Base-by-base conservation (phyloP, 2,113 vertebrate species). In the Notiomystis cincta region DNA sequence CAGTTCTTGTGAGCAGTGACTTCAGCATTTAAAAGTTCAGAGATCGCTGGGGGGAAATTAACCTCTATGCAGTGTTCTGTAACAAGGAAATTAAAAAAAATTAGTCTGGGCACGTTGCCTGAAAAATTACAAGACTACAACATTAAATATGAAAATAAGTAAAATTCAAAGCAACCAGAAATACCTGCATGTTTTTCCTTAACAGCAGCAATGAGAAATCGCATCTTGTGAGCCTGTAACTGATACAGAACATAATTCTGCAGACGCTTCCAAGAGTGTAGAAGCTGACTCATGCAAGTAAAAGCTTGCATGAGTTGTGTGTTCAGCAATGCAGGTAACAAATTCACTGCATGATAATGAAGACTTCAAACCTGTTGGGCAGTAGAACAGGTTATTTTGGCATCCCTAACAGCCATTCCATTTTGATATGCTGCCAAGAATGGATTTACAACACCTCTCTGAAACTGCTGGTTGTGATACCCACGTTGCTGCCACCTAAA, bases 301-400 rank as follows among this genome's bases (percentile, higher is more conserved):
- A 84, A 94, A 90, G 64, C 82, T 87, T 89, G 71, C 40, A 64
- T 33, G 64, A 71, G 28, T 7, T 86, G 40, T 51, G 25, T 13
- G 15, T 53, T 95, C 89, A 77, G 38, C 61, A 86, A 53, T 5
- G 23, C 40, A 62, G 28, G 45, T 70, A 82, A 75, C 54, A 91
- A 93, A 93, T 82, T 70, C 60, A 79, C 30, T 31, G 44, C 42
- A 77, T 31, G 6, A 25, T 53, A 80, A 90, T 64, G 69, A 88
- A 90, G 51, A 75, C 17, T 83, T 65, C 44, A 91, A 37, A 50
- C 28, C 35, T 76, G 17, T n/a, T 75, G 57, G 77, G 80, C 80
- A 79, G 65, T 33, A 89, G 53, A 93, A 86, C 72, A 89, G 44
- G 91, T 89, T 95, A 45, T 89, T 91, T 93, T 67, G 42, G 54